phyloP scores from a whole-genome alignment of 1,140 invertebrate genomes.

The Plutomurus gul region DNA sequence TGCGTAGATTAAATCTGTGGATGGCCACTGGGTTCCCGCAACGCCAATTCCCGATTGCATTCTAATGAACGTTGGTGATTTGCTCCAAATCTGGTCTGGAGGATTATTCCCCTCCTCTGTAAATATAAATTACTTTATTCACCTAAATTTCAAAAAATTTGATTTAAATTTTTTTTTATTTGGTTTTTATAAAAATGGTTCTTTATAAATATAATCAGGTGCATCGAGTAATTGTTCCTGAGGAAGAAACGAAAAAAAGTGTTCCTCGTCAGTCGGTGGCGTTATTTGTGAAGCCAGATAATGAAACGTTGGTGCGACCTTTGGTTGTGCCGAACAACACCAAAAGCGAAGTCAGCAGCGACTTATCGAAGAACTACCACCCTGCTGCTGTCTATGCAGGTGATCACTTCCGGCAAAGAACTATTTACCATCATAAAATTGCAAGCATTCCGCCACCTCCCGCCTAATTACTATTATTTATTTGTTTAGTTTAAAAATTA shows the following conservation, averaged over 20 bases:
- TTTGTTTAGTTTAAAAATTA: too few species aligned
- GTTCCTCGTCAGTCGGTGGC: constrained; percentile 55
- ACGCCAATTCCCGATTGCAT: constrained; percentile 77
- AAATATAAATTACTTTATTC: constrained; percentile 56
- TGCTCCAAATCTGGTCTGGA: constrained; percentile 75
- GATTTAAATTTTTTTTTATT: neutral
- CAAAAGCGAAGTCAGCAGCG: neutral
- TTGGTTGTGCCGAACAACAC: constrained; percentile 8
- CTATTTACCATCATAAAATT: too few species aligned
- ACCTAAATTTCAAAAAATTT: neutral
- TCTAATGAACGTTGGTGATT: constrained; percentile 78
- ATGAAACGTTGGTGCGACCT: constrained; percentile 54
- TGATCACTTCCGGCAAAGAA: neutral
- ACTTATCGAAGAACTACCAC: too few species aligned
- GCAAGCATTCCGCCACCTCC: too few species aligned
- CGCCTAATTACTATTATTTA: too few species aligned
- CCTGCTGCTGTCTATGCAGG: neutral
- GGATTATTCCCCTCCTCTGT: constrained; percentile 71
- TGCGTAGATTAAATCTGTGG: constrained; percentile 56
- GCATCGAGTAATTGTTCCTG: constrained; percentile 57
- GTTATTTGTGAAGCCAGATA: constrained; percentile 58
- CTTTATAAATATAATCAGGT: constrained; percentile 46
- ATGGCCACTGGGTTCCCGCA: constrained; percentile 73
- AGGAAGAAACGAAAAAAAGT: constrained; percentile 47
- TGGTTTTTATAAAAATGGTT: neutral